phyloP scores from a whole-genome alignment of 2,888 invertebrate species.

The Octonoba sinensis region DNA sequence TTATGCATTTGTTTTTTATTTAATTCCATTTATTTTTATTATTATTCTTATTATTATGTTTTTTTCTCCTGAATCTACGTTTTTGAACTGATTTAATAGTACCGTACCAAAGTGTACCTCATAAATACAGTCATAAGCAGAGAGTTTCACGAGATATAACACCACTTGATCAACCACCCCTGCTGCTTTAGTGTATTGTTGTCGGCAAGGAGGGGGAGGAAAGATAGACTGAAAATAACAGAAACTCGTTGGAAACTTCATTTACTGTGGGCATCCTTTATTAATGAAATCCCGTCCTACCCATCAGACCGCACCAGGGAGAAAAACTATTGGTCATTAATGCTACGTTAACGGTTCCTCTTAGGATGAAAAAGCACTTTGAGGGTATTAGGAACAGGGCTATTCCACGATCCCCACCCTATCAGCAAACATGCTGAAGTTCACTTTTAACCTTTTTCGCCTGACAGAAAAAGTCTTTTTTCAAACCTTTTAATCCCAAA shows the following conservation, averaged over 20 bases:
- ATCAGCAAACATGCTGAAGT: slow-evolving; percentile 1
- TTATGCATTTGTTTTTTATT: no score
- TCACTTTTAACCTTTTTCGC: slow-evolving; percentile 47
- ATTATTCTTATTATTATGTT: no score
- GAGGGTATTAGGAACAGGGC: slow-evolving; percentile 53
- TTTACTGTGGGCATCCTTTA: slow-evolving; percentile 57
- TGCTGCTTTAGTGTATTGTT: not conserved
- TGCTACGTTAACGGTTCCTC: slow-evolving; percentile 63
- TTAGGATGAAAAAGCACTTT: slow-evolving; percentile 62
- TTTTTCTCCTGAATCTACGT: no score
- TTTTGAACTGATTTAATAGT: no score
- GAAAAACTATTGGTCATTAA: slow-evolving; percentile 62
- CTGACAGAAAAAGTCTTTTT: slow-evolving; percentile 32
- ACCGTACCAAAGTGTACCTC: no score
- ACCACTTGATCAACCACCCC: no score
- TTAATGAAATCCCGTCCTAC: slow-evolving; percentile 62
- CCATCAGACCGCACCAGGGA: slow-evolving; percentile 47
- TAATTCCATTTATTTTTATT: no score
- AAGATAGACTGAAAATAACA: slow-evolving; percentile 28
- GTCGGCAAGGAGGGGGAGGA: slow-evolving; percentile 13
- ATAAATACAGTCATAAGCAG: no score
- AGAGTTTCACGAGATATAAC: no score
- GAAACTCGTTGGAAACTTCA: slow-evolving; percentile 62
- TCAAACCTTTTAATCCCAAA: slow-evolving; percentile 38
- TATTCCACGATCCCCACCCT: slow-evolving; percentile 16